Conservation (phyloP, 2,888 invertebrate species). For the Dendrolimus houi region DNA sequence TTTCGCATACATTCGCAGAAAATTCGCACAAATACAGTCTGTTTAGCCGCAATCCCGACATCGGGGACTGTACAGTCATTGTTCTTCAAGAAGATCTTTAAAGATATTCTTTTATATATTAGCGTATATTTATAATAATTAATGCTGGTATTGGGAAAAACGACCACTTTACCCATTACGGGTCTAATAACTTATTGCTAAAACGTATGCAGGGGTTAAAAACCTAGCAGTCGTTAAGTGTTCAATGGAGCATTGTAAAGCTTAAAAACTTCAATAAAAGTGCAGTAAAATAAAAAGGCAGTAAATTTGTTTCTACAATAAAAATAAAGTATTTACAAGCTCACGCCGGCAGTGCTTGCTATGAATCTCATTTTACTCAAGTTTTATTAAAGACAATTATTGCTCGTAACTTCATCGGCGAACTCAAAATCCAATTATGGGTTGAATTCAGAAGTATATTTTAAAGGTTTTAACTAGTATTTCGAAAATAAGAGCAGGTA, state of each 20-base stretch:
- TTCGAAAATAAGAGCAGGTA: too few species aligned
- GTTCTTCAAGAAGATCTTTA: too few species aligned
- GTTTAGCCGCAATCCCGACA: too few species aligned
- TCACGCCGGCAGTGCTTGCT: not conserved
- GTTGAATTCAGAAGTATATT: too few species aligned
- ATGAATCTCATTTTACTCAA: not conserved
- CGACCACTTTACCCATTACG: not conserved
- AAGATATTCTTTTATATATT: too few species aligned
- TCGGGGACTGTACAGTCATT: too few species aligned
- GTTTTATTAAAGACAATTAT: not conserved
- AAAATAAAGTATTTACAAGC: conserved; percentile 19
- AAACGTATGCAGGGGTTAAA: not conserved
- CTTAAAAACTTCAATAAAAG: conserved; percentile 25
- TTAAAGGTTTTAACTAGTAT: too few species aligned
- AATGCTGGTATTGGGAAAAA: too few species aligned
- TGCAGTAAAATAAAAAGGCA: conserved; percentile 16
- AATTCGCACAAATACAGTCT: too few species aligned
- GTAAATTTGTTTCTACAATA: conserved; percentile 13
- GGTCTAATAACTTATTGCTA: not conserved
- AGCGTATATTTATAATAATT: too few species aligned
- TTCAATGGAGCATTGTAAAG: conserved; percentile 16
- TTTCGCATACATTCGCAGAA: too few species aligned
- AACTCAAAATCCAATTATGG: too few species aligned
- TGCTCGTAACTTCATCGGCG: not conserved
- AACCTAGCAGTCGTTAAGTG: not conserved